Percentiles rank a stretch among this genome's conserved stretches.
phyloP scores from a whole-genome alignment of 2,797 vertebrate genomes.

The Karalla daura region DNA sequence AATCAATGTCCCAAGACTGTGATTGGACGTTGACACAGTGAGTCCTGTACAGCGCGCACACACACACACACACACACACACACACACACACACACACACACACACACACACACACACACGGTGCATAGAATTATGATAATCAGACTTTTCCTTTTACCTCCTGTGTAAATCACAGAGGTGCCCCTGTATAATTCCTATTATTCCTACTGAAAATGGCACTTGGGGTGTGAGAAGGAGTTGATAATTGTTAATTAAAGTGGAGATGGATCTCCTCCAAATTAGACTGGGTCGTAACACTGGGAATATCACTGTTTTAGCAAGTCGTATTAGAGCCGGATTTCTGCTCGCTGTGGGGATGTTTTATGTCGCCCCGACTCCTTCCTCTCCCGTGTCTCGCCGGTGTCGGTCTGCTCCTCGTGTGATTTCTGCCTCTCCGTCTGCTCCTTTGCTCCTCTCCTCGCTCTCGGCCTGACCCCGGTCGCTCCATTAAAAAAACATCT shows the following conservation, averaged over 20 bases:
- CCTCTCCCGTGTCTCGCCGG: not conserved
- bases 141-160: constrained; percentile 25
- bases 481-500: not conserved
- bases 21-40: too few relatives aligned
- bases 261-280: constrained; percentile 52
- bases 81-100: not conserved
- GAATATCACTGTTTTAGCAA: constrained; percentile 40
- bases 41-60: too few relatives aligned
- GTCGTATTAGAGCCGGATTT: constrained; percentile 34
- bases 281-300: constrained; percentile 45
- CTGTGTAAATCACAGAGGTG: constrained; percentile 43
- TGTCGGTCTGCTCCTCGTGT: constrained; percentile 2
- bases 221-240: constrained; percentile 40
- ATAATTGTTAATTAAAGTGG: constrained; percentile 62
- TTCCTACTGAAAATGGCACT: constrained; percentile 49
- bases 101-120: constrained; percentile 3
- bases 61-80: too few relatives aligned
- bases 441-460: not conserved
- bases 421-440: constrained; percentile 3
- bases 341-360: constrained; percentile 33
- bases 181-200: constrained; percentile 46
- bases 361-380: constrained; percentile 8
- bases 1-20: too few relatives aligned
- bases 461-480: constrained; percentile 11
- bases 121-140: constrained; percentile 41